These are phyloP conservation scores for Stomatorhinus ivindoensis DNA, from an alignment of 2,113 vertebrate genomes.

Conservation along the genomic window DNA sequence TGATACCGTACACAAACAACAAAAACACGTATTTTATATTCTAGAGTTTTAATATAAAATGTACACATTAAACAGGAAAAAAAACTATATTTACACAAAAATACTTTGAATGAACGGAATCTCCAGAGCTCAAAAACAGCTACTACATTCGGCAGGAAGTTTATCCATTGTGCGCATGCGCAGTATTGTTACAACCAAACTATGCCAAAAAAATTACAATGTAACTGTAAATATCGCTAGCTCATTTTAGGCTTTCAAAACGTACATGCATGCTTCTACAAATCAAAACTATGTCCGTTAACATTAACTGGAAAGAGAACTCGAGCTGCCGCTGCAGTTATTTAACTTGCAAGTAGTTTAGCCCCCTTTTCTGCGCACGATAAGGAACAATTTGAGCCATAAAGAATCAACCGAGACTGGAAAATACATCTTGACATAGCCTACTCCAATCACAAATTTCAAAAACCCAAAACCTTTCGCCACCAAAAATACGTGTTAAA, in stretches of 20 bases:
- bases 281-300: background rate
- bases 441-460: constrained; percentile 43
- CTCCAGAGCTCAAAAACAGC: background rate
- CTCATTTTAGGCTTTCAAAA: background rate
- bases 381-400: constrained; percentile 29
- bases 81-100: background rate
- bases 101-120: background rate
- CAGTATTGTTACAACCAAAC: constrained; percentile 32
- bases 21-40: background rate
- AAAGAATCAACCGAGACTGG: constrained; percentile 49
- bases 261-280: background rate
- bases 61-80: background rate
- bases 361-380: constrained; percentile 20
- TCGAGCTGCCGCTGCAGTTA: background rate
- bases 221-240: constrained; percentile 57
- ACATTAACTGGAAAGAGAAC: background rate
- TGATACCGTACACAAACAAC: background rate
- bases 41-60: background rate
- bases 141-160: constrained; percentile 38
- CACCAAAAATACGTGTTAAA: background rate
- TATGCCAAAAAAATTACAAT: constrained; percentile 48
- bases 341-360: background rate
- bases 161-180: constrained; percentile 41
- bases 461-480: constrained; percentile 22
- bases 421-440: constrained; percentile 30